These are phyloP conservation scores for Lingula anatina DNA, from an alignment of 2,888 invertebrate genomes.

Conservation along the genomic window DNA sequence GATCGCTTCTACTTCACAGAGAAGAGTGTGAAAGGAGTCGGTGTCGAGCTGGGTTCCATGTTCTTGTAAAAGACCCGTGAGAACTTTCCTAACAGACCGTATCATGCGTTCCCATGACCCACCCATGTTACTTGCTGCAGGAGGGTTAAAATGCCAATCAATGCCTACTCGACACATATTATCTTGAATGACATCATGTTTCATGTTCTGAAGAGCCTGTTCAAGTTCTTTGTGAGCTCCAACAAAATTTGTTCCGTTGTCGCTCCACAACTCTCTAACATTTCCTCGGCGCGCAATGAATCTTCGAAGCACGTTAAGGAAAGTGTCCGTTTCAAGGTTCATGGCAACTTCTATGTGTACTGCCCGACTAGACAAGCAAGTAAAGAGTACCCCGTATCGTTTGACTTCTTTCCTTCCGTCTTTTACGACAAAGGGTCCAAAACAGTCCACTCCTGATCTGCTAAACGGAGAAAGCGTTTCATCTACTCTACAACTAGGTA, in stretches of 20 bases:
- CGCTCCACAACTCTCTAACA: conserved; percentile 11
- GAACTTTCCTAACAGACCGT: conserved; percentile 7
- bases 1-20: conserved; percentile 9
- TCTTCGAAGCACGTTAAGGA: conserved; percentile 10
- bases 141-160: conserved; percentile 6
- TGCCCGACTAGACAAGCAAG: conserved; percentile 8
- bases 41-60: conserved; percentile 8
- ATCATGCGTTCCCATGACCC: conserved; percentile 12
- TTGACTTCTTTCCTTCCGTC: conserved; percentile 6
- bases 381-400: conserved; percentile 10
- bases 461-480: conserved; percentile 3
- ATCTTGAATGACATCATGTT: conserved; percentile 8
- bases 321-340: conserved; percentile 8
- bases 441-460: conserved; percentile 1
- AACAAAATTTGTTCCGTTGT: conserved; percentile 14
- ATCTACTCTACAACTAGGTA: conserved; percentile 1
- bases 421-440: conserved; percentile 7
- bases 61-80: conserved; percentile 3
- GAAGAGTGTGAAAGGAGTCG: conserved; percentile 8
- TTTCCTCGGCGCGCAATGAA: conserved; percentile 9
- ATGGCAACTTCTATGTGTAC: conserved; percentile 9
- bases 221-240: conserved; percentile 11
- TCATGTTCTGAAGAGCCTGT: conserved; percentile 4
- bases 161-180: conserved; percentile 2
- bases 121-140: conserved; percentile 9